Evolutionary conservation across 2,113 vertebrate genomes (phyloP).

Genomic region (Mobula birostris): DNA sequence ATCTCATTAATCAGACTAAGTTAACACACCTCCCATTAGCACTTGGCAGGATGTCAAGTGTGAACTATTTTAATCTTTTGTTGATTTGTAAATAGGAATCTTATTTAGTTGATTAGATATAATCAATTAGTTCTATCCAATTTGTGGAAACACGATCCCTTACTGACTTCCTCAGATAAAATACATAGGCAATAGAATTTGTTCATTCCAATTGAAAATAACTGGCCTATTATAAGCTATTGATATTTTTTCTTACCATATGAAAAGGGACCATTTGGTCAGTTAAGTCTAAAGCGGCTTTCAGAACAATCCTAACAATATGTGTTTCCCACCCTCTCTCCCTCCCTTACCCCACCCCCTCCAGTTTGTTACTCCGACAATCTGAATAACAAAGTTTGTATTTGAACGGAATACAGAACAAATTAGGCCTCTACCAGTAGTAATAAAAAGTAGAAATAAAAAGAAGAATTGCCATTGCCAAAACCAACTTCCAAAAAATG

Average conservation of each 20-base stretch:
- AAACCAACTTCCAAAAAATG: too few relatives aligned
- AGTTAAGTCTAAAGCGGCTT: too few relatives aligned
- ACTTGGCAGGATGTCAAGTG: background rate
- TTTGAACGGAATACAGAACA: too few relatives aligned
- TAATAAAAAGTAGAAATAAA: too few relatives aligned
- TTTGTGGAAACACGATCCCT: background rate
- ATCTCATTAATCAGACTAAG: background rate
- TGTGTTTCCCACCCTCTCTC: too few relatives aligned
- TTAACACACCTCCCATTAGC: background rate
- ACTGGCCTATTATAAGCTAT: background rate
- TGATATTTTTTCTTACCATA: background rate
- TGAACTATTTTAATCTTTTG: slow-evolving; percentile 4
- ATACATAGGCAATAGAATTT: background rate
- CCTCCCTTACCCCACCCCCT: too few relatives aligned
- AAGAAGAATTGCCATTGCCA: too few relatives aligned
- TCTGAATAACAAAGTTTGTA: too few relatives aligned
- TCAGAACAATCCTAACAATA: too few relatives aligned
- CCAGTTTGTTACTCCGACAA: too few relatives aligned
- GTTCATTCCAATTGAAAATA: background rate
- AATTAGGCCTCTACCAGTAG: too few relatives aligned
- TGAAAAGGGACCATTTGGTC: too few relatives aligned
- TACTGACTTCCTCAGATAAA: background rate
- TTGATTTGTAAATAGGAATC: background rate
- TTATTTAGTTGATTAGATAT: background rate
- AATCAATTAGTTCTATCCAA: background rate